Evolutionary conservation across 1,140 invertebrate species (phyloP), one percentile per base, ranked within the genome.

Genomic region (Drosophila repleta): DNA sequence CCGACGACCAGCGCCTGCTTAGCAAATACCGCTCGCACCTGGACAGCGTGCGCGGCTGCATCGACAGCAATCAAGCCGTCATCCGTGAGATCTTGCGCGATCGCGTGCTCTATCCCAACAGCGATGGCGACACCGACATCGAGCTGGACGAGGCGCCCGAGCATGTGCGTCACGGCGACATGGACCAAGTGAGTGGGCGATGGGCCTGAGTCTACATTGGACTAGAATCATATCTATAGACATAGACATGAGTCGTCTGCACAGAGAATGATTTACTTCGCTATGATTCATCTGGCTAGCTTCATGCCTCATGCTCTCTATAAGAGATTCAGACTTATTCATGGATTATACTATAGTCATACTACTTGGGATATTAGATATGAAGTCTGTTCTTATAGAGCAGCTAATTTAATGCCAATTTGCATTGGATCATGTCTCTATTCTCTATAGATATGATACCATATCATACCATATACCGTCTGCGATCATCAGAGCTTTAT

Each of bases 11-110:
- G 89, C 92, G 94, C 52, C 93, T 97, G 68, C 92, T 99, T 0
- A 92, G 93, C 11, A 95, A 95, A 60, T 99, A 98, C 90, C 93
- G 93, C 41, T 93, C 95, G 4, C 96, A 98, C 91, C 92, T 99
- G 51, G 92, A 94, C 35, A 94, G 94, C 45, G 94, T 98, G 7
- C 94, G 95, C 84, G 93, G 93, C 41, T 97, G 96, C 84, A 95
- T 99, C 21, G 96, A 97, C 46, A 94, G 95, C 56, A 99, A 99
- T 92, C 95, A 96, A 77, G 93, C 94, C 48, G 94, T 99, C 18
- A 96, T 99, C 8, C 95, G 96, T 61, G 92, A 96, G 20, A 97
- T 99, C 52, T 94, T 97, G 7, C 78, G 87, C 4, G 90, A 88
- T 49, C 78, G 76, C 1, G 67, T 79, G 0, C 75, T 90, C 2